Base-by-base conservation (phyloP, 2,888 invertebrate species). In the Monoplex corrugatus region DNA sequence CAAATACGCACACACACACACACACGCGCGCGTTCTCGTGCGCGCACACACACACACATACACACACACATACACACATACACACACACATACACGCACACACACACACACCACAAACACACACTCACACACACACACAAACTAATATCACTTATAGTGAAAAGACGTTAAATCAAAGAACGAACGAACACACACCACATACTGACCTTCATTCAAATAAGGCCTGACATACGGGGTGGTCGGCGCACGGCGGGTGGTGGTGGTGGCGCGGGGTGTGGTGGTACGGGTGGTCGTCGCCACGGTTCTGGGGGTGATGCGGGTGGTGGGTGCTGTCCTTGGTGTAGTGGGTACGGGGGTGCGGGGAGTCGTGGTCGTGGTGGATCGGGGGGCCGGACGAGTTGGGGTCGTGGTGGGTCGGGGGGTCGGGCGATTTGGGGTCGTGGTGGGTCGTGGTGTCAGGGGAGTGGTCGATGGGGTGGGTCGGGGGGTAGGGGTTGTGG, bases 231-330 rank as follows among this genome's bases (percentile, higher is more conserved):
- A 82, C 28, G 40, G 44, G 28, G 82, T 82, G 32, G 40, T 32
- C 16, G 82, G 82, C 0, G 82, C 82, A 13, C 32, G 8, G 32
- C 82, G 82, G 44, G 82, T 82, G 44, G 82, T 82, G 82, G 82
- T 82, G 44, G 44, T 32, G 10, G 19, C 28, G n/a, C 44, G 32
- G 8, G 44, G 82, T n/a, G 82, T 44, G 82, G 82, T 82, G n/a
- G 45, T 82, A 16, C 44, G 44, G n/a, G 82, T 82, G 82, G 82
- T 82, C n/a, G 82, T 82, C 44, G 32, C 13, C 44, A 32, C 44
- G 10, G 44, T 28, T 13, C 82, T 28, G 13, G 16, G 45, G 32
- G 32, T 28, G 32, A 45, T 75, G 35, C n/a, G 8, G 75, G 8
- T 0, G 75, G 75, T 3, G 75, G 72, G 72, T 32, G 2, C 32